Base-by-base conservation (phyloP, 23 tunicate genomes). In the Clavelina lepadiformis region DNA sequence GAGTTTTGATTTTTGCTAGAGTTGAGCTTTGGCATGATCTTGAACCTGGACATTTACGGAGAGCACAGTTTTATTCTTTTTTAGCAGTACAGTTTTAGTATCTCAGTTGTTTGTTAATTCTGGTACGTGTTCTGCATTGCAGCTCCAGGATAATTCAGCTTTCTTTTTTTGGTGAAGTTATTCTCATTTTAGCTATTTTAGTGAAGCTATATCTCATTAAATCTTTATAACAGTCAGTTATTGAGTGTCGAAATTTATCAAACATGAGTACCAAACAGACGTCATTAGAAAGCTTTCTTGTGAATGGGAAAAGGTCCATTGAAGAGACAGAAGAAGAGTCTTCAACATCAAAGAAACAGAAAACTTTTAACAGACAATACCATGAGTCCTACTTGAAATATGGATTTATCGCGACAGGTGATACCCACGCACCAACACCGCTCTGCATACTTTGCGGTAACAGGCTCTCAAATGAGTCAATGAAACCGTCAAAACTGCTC, bases 401-500 rank as follows among this genome's bases (percentile, higher is more conserved):
- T 53, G 20, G 59, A 53, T 53, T 53, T 53, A 53, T 53, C 59
- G 59, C 59, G 22, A 53, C 59, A 11, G 21, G 20, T n/a, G 21
- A n/a, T 11, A 6, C 15, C 59, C 59, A 11, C 59, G 23, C 7
- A 6, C 15, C 59, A 24, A 11, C 59, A 53, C 7, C 20, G 15
- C 49, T 44, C 49, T 44, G 49, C 49, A 44, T 44, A 44, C 15
- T 44, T 44, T 44, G 49, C 49, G 15, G 49, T 15, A 11, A 44
- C 49, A 44, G 15, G 49, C 49, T 44, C 49, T 44, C 49, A 11
- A 44, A n/a, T 53, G 21, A 53, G 35, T n/a, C 61, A 27, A 68
- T 68, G 63, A 49, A 50, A 35, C 73, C 73, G 24, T 54, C 46
- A 32, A 70, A 56, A 56, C 15, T 70, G 30, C 76, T 70, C 32